phyloP scores from a whole-genome alignment of 2,888 invertebrate genomes.

The Hirtodrosophila alboralis region DNA sequence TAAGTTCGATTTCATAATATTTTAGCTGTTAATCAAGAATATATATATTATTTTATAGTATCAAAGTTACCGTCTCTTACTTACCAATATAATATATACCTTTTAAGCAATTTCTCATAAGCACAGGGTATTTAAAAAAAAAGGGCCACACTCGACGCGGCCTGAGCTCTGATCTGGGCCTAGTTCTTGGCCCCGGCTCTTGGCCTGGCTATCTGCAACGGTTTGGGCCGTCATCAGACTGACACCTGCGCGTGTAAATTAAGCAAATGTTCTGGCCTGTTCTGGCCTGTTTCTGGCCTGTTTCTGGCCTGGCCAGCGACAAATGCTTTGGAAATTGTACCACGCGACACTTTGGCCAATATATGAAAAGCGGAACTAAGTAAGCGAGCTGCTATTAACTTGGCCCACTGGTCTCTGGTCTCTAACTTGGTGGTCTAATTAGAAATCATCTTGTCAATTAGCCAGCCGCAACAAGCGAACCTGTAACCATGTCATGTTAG shows the following conservation, averaged over 20 bases:
- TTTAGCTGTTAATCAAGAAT: too few relatives aligned
- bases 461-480: slow-evolving; percentile 44
- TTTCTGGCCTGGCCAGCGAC: slow-evolving; percentile 30
- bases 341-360: slow-evolving; percentile 54
- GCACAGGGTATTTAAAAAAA: slow-evolving; percentile 5
- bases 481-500: slow-evolving; percentile 48
- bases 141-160: slow-evolving; percentile 65
- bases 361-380: slow-evolving; percentile 48
- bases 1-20: too few relatives aligned
- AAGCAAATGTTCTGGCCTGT: too few relatives aligned
- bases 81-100: too few relatives aligned
- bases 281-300: too few relatives aligned
- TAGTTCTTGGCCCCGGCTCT: slow-evolving; percentile 8
- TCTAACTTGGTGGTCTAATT: slow-evolving; percentile 81
- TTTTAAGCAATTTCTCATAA: too few relatives aligned
- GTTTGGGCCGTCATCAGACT: slow-evolving; percentile 30
- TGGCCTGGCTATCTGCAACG: slow-evolving; percentile 16
- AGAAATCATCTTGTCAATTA: slow-evolving; percentile 83
- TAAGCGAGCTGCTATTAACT: background rate
- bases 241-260: slow-evolving; percentile 78
- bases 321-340: slow-evolving; percentile 25
- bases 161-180: background rate
- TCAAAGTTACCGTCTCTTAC: too few relatives aligned
- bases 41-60: too few relatives aligned
- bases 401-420: slow-evolving; percentile 7